Evolutionary conservation across 1,140 invertebrate genomes (phyloP).

Genomic region (Hypsibius dujardini): DNA sequence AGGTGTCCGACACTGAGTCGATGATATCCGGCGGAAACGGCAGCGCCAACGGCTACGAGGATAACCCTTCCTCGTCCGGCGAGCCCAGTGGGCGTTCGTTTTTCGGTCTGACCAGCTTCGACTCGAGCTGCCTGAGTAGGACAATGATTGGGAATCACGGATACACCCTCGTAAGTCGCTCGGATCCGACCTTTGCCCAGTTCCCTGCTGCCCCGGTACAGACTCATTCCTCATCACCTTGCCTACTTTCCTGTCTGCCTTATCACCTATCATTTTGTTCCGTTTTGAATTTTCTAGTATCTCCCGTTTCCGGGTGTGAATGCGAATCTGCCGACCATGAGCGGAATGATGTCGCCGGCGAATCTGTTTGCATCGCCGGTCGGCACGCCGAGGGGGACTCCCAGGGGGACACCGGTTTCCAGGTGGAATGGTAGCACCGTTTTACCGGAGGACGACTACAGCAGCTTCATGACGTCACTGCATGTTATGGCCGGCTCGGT

Average conservation of each 20-base stretch:
- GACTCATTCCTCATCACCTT: background rate
- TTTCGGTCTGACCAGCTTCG: slow-evolving; percentile 2
- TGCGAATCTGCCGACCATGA: slow-evolving; percentile 8
- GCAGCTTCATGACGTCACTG: background rate
- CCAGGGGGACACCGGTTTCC: slow-evolving; percentile 1
- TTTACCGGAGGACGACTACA: slow-evolving; percentile 1
- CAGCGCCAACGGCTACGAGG: background rate
- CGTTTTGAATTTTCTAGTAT: slow-evolving; percentile 8
- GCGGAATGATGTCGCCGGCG: slow-evolving; percentile 13
- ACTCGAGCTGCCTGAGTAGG: background rate
- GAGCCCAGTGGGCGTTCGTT: background rate
- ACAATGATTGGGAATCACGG: background rate
- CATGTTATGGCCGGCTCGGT: background rate
- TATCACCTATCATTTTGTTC: background rate
- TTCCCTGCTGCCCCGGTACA: background rate
- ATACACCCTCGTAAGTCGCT: background rate
- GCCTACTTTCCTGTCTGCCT: background rate
- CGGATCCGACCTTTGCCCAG: background rate
- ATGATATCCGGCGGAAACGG: no score
- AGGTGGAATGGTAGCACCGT: background rate
- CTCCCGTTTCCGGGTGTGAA: slow-evolving; percentile 14
- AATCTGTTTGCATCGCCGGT: slow-evolving; percentile 4
- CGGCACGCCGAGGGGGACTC: background rate
- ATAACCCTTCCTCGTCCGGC: background rate
- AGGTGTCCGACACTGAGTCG: slow-evolving; percentile 4